Percentiles rank a stretch among this genome's conserved stretches.
Evolutionary conservation across 2,888 invertebrate species (phyloP).

Genomic region (Heliconius aoede): DNA sequence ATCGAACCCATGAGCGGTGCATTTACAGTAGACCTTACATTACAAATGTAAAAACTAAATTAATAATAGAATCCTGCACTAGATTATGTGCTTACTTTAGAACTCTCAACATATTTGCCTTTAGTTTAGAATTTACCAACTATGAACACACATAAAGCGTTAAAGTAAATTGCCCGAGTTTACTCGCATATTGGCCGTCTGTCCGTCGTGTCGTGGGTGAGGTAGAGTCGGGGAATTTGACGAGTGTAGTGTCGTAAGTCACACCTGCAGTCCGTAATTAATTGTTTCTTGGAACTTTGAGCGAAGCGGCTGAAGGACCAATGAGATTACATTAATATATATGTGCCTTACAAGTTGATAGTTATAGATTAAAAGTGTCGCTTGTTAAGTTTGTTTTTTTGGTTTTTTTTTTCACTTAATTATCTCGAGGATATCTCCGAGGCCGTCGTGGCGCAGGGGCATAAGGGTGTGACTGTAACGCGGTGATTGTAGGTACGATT

Average conservation of each 20-base stretch:
- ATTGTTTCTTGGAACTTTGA: constrained; percentile 21
- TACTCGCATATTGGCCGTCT: no score
- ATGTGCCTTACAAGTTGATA: not conserved
- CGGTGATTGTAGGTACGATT: no score
- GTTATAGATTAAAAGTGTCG: not conserved
- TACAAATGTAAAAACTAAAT: no score
- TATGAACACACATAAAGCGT: not conserved
- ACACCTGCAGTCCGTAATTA: constrained; percentile 32
- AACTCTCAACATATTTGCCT: not conserved
- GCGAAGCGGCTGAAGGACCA: not conserved
- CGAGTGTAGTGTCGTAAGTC: constrained; percentile 32
- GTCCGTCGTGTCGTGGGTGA: not conserved
- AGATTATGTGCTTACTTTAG: not conserved
- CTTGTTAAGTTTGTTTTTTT: no score
- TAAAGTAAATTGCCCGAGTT: constrained; percentile 20
- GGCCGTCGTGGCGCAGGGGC: no score
- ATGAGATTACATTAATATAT: not conserved
- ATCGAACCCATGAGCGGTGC: no score
- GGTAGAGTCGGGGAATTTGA: constrained; percentile 17
- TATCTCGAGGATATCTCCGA: no score
- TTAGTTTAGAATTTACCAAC: not conserved
- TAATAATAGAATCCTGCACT: not conserved
- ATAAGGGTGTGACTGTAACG: no score
- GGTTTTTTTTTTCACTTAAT: not conserved
- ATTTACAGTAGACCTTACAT: no score